Base-by-base conservation (phyloP, 2,797 vertebrate genomes). In the Myoxocephalus aenaeus region DNA sequence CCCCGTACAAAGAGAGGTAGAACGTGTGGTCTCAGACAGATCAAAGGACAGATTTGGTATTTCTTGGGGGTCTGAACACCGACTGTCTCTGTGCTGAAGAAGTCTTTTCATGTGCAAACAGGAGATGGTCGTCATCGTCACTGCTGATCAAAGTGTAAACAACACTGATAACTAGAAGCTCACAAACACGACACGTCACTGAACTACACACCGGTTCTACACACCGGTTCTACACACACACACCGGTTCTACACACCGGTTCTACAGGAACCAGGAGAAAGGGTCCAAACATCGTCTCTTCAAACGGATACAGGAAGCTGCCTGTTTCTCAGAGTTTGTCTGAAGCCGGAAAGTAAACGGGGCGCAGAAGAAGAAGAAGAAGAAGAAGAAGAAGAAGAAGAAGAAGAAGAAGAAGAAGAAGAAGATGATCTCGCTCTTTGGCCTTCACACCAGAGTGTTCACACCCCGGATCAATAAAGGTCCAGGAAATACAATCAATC, bases 1-100 rank as follows among this genome's bases (percentile, higher is more conserved):
- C 85, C 90, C 91, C 90, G 91, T 87, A 87, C 87, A 91, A 66
- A 87, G 78, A 90, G 94, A 96, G 94, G 94, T 95, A 95, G 95
- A 92, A 53, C 48, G 91, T 94, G 92, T 92, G 90, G 88, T 81
- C 65, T 82, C 77, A 84, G 84, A 74, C 73, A 11, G 68, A 63
- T 67, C 59, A 65, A 74, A 75, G 70, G 63, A 70, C 68, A 72
- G 20, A 80, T 72, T 38, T 51, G 29, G 29, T 62, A 17, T 57
- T 27, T 63, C 50, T 56, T 27, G 22, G 71, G 79, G 71, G 36
- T 71, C 17, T 75, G 68, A 80, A 83, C 72, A 66, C 20, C 1
- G 36, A 70, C 32, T 22, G 18, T 71, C 59, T 84, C 58, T 66
- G 63, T 10, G 42, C 25, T 61, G 66, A 72, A 81, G 61, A 72